Evolutionary conservation across 2,113 vertebrate species (phyloP), one percentile per base, ranked within the genome.

Genomic region (Carassius auratus): DNA sequence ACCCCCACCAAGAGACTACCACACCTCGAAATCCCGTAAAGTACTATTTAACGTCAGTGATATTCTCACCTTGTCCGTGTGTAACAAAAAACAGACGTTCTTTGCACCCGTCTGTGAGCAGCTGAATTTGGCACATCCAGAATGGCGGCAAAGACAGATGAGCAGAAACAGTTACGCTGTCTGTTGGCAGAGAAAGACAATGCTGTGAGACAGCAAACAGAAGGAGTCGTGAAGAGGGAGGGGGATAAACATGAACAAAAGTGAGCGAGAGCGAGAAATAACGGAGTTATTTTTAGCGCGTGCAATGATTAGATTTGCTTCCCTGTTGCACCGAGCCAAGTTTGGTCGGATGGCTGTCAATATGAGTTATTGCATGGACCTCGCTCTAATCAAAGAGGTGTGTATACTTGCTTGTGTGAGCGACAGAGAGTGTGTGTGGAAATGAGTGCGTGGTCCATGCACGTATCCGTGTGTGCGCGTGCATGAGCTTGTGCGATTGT

Each of bases 271-370:
- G 50, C 62, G 75, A 83, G 76, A 87, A 86, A 82, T 76, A 82
- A 85, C 76, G 50, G 68, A 76, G 36, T 68, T 86, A 87, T 87
- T 87, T 89, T 87, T 87, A 84, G 64, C 62, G 19, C 74, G 64
- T 26, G 57, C 74, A 73, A 82, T 89, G 84, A 89, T 86, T 83
- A 59, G 80, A 81, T 84, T 87, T 89, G 84, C 81, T 77, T 77
- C 57, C 30, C 64, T 36, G 42, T 84, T 42, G 55, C 48, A 59
- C 42, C 48, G 26, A 30, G 66, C 64, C 30, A 45, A 86, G 81
- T n/a, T 55, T 68, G 75, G 79, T 48, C 64, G 61, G 61, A 30
- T 50, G 62, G 61, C 86, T 89, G 88, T 87, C 86, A 87, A 36
- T 81, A 55, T 86, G 84, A 87, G 79, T 78, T 64, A 87, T 86